phyloP scores from a whole-genome alignment of 2,797 vertebrate genomes.

The Okamejei kenojei region DNA sequence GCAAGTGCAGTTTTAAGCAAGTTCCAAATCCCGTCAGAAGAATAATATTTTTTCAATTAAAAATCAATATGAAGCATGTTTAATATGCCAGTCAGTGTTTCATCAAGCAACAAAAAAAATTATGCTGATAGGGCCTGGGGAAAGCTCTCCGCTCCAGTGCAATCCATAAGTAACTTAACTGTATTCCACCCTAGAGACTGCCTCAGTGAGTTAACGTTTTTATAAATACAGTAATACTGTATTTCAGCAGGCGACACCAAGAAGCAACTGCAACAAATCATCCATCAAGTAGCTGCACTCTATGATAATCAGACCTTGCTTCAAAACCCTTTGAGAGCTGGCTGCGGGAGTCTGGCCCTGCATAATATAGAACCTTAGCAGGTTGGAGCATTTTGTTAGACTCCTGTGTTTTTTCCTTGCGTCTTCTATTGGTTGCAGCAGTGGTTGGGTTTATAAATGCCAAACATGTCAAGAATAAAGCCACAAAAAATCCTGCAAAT shows the following conservation, averaged over 20 bases:
- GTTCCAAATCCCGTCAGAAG: neutral
- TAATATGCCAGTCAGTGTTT: conserved; percentile 13
- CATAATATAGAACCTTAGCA: neutral
- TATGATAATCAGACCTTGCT: neutral
- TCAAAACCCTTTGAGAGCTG: neutral
- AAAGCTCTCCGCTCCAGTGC: neutral
- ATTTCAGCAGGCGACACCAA: neutral
- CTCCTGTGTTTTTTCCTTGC: neutral
- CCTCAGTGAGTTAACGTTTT: neutral
- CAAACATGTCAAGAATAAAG: neutral
- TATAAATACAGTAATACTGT: neutral
- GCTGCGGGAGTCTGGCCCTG: neutral
- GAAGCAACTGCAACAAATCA: neutral
- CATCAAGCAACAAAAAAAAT: neutral
- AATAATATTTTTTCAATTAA: conserved; percentile 18
- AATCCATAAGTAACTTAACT: neutral
- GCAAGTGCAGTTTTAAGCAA: neutral
- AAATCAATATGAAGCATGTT: conserved; percentile 13
- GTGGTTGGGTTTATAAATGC: neutral
- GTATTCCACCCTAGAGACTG: neutral
- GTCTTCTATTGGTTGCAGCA: neutral
- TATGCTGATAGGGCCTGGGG: too few species aligned
- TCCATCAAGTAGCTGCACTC: neutral
- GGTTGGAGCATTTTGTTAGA: neutral
- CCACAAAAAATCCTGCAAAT: neutral